Evolutionary conservation across 2,888 invertebrate species (phyloP).

Genomic region (Thereva nobilitata): DNA sequence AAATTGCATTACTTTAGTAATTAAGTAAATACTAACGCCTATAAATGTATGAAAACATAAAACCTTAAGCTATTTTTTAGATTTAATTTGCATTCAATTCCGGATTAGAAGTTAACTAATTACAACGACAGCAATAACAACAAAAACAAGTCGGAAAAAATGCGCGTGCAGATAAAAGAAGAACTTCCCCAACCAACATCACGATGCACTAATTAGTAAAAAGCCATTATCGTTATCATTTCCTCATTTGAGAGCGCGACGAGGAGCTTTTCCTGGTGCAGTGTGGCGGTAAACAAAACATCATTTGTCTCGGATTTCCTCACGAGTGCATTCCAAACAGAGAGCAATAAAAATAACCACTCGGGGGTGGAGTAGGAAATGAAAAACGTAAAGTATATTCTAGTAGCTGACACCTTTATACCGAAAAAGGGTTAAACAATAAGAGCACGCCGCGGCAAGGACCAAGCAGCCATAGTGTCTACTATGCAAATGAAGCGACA

Average conservation of each 20-base stretch:
- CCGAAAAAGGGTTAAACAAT: constrained; percentile 31
- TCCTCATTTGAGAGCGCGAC: not conserved
- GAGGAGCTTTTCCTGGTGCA: constrained; percentile 5
- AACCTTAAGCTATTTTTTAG: too few species aligned
- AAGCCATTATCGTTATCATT: too few species aligned
- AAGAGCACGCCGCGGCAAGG: constrained; percentile 12
- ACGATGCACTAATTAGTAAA: too few species aligned
- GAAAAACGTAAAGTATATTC: constrained; percentile 26
- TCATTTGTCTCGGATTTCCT: constrained; percentile 15
- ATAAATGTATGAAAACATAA: too few species aligned
- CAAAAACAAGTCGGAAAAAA: too few species aligned
- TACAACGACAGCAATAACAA: too few species aligned
- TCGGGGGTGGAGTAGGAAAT: constrained; percentile 30
- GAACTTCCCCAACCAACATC: too few species aligned
- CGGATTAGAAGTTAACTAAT: too few species aligned
- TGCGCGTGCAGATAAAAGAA: too few species aligned
- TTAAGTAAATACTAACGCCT: too few species aligned
- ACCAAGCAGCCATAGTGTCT: constrained; percentile 13
- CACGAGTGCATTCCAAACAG: constrained; percentile 15
- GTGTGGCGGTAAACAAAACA: constrained; percentile 4
- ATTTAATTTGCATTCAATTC: too few species aligned
- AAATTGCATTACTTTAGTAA: too few species aligned
- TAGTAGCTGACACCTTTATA: constrained; percentile 27
- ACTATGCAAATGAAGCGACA: constrained; percentile 34
- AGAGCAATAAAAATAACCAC: constrained; percentile 27